Base-by-base conservation (phyloP, 2,113 vertebrate species). In the Chlorodrepanis virens region DNA sequence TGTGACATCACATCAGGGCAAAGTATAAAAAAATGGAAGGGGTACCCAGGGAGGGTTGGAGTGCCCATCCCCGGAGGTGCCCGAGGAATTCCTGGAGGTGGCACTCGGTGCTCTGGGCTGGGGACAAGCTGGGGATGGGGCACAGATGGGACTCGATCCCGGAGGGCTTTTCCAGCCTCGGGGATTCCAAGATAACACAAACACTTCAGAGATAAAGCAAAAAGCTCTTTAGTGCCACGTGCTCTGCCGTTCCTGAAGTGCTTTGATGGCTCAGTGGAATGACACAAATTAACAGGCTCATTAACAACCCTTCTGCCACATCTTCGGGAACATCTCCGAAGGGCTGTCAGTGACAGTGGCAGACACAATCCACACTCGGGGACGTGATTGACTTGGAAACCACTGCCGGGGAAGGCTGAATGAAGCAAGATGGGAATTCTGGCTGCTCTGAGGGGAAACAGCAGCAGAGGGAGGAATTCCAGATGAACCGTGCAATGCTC, bases 261-360 rank as follows among this genome's bases (percentile, higher is more conserved):
- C 53, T 72, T 16, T 64, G 63, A 69, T 20, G 54, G 42, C 60
- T 68, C 59, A 9, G 3, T 0, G 52, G 72, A 67, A 33, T 50
- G 82, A 80, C 56, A 70, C 42, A 39, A 52, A 87, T 63, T 68
- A 63, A 81, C 63, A 83, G 76, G 22, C 59, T 86, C 69, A 92
- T 94, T 94, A 90, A 56, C 50, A 49, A 44, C 31, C 76, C 63
- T 80, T 9, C 72, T 83, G 93, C n/a, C 35, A 29, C 27, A 40
- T 5, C 84, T 47, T 14, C 60, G 27, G 82, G 40, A 86, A 10
- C 22, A 14, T 8, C 54, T 53, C 83, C 27, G 60, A 11, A n/a
- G 39, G 72, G 11, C 59, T 89, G 67, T 4, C 69, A 54, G 53
- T 5, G 42, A 27, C 93, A 31, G 69, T 20, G 79, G 19, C 79